These are phyloP conservation scores for Parazoanthus swiftii DNA, from an alignment of 92 coral and sea anemone species.

Conservation along the genomic window DNA sequence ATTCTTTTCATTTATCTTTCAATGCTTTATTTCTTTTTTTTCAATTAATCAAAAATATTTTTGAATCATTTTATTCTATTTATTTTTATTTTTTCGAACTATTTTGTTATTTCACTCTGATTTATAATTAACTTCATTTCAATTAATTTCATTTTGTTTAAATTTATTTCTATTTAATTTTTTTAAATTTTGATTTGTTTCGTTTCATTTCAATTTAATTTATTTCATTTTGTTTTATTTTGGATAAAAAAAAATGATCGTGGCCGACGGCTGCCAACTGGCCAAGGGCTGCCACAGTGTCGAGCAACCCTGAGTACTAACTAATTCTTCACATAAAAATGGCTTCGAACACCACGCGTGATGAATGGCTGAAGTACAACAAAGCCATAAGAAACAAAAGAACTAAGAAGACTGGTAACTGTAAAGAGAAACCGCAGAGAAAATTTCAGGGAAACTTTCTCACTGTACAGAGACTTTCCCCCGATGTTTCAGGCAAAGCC, in stretches of 20 bases:
- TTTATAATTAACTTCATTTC: no score
- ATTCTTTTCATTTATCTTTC: not conserved
- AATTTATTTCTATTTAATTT: not conserved
- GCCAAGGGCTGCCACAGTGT: conserved; percentile 40
- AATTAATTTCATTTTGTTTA: not conserved
- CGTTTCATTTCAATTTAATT: not conserved
- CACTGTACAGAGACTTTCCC: no score
- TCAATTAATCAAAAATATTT: not conserved
- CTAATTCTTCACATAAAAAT: no score
- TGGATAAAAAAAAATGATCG: not conserved
- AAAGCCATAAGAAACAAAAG: no score
- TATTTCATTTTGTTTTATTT: not conserved
- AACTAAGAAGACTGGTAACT: no score
- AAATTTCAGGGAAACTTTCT: no score
- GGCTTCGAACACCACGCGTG: no score
- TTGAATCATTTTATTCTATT: not conserved
- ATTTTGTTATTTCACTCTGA: not conserved
- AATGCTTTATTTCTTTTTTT: not conserved
- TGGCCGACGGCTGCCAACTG: conserved; percentile 42
- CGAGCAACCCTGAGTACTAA: conserved; percentile 42
- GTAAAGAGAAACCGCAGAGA: no score
- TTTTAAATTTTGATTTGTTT: not conserved
- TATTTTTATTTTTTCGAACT: not conserved
- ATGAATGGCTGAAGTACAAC: no score
- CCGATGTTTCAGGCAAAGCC: no score